These are phyloP conservation scores for Metopolophium dirhodum DNA, from an alignment of 1,140 invertebrate genomes.

Conservation along the genomic window DNA sequence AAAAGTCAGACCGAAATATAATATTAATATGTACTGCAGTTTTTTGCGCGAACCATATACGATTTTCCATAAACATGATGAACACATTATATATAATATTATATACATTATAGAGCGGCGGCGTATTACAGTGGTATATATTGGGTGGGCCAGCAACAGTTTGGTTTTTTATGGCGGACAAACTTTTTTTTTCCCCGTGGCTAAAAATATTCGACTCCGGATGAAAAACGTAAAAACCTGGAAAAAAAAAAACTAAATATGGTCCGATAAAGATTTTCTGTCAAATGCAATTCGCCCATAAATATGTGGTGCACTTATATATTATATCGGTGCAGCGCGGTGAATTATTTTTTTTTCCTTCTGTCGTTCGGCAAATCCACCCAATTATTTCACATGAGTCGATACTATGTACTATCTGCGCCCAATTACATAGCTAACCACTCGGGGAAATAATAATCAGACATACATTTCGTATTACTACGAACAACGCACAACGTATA, in stretches of 20 bases:
- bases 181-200: background rate
- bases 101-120: background rate
- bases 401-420: background rate
- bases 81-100: background rate
- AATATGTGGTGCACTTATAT: background rate
- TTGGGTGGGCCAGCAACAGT: slow-evolving; percentile 33
- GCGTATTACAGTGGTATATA: background rate
- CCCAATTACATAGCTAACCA: slow-evolving; percentile 14
- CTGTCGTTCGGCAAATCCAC: background rate
- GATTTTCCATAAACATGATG: background rate
- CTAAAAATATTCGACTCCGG: background rate
- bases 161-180: background rate
- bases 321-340: background rate
- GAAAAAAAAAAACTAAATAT: background rate
- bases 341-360: background rate
- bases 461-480: background rate
- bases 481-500: background rate
- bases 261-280: slow-evolving; percentile 53
- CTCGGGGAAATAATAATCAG: slow-evolving; percentile 1
- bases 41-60: background rate
- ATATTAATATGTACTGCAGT: background rate
- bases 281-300: slow-evolving; percentile 43
- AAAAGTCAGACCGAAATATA: background rate
- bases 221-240: background rate
- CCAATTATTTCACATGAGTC: slow-evolving; percentile 27